phyloP scores from a whole-genome alignment of 1,140 invertebrate species.

The Pissodes strobi region DNA sequence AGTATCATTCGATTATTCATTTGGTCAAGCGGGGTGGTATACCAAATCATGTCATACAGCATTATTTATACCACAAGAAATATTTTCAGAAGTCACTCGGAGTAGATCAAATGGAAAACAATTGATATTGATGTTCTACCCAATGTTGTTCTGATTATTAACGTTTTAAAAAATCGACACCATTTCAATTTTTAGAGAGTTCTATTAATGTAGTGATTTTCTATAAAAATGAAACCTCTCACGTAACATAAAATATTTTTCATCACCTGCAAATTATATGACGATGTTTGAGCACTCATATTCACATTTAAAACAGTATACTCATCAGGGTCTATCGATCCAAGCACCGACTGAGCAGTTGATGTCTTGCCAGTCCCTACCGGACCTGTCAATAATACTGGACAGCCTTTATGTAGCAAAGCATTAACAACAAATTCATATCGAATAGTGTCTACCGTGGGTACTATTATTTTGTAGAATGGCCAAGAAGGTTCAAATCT shows the following conservation, averaged over 20 bases:
- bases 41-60: too few relatives aligned
- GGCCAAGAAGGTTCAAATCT: constrained; percentile 71
- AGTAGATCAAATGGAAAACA: too few relatives aligned
- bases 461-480: constrained; percentile 81
- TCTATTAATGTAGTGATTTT: too few relatives aligned
- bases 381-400: constrained; percentile 76
- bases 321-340: constrained; percentile 63
- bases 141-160: too few relatives aligned
- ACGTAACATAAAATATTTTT: neutral
- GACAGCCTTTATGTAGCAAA: constrained; percentile 66
- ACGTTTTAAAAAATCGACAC: too few relatives aligned
- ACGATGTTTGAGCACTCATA: constrained; percentile 84
- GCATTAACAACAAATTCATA: constrained; percentile 73
- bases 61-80: too few relatives aligned
- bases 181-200: too few relatives aligned
- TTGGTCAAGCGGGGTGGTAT: too few relatives aligned
- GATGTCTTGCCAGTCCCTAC: constrained; percentile 85
- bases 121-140: too few relatives aligned
- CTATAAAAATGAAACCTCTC: too few relatives aligned
- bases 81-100: too few relatives aligned
- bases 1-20: too few relatives aligned
- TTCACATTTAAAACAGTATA: constrained; percentile 76
- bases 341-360: constrained; percentile 69
- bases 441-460: constrained; percentile 80
- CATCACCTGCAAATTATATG: constrained; percentile 69